Percentiles rank a stretch among this genome's conserved stretches.
phyloP scores from a whole-genome alignment of 2,888 invertebrate species.

The Blastobasis lacticolella region DNA sequence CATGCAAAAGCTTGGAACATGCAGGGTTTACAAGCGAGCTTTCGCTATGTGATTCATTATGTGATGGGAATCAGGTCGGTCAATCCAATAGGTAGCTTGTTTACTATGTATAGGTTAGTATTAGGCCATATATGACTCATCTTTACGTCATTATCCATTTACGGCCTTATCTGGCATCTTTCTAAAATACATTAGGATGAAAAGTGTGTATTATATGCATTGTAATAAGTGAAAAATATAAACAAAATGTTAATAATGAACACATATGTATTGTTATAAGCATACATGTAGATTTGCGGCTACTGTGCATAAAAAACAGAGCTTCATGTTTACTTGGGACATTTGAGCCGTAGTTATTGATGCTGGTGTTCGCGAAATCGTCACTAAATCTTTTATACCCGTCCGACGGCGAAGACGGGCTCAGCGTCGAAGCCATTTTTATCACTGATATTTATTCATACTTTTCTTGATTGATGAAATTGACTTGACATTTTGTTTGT shows the following conservation, averaged over 20 bases:
- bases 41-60: constrained; percentile 5
- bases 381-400: constrained; percentile 79
- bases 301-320: constrained; percentile 64
- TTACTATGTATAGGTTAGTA: constrained; percentile 33
- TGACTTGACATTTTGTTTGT: constrained; percentile 12
- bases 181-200: constrained; percentile 16
- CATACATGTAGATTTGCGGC: constrained; percentile 55
- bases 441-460: constrained; percentile 41
- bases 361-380: constrained; percentile 71
- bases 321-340: constrained; percentile 72
- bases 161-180: constrained; percentile 24
- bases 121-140: constrained; percentile 44
- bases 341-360: constrained; percentile 78
- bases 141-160: constrained; percentile 42
- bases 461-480: constrained; percentile 8
- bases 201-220: constrained; percentile 10
- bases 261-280: constrained; percentile 66
- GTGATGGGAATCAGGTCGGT: constrained; percentile 23
- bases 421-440: constrained; percentile 72
- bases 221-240: constrained; percentile 47
- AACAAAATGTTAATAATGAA: constrained; percentile 57
- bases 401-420: constrained; percentile 75
- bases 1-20: constrained; percentile 16
- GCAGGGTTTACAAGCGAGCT: constrained; percentile 8
- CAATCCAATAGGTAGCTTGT: constrained; percentile 20